These are phyloP conservation scores for Apis dorsata DNA, from an alignment of 1,140 invertebrate genomes.

Conservation along the genomic window DNA sequence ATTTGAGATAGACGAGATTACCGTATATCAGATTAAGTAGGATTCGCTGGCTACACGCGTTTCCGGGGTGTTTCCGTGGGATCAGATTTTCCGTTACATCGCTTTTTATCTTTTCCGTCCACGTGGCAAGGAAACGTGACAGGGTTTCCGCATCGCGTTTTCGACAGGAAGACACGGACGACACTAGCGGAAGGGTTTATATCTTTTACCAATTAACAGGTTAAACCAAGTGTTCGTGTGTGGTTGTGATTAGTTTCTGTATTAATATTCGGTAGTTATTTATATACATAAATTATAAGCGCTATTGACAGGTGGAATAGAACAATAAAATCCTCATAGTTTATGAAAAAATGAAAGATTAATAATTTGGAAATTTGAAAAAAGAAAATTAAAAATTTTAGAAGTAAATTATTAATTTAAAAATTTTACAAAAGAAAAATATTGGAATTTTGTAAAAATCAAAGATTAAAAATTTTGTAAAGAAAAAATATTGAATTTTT, in stretches of 20 bases:
- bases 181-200: slow-evolving; percentile 11
- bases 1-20: not conserved
- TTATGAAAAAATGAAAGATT: not conserved
- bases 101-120: slow-evolving; percentile 55
- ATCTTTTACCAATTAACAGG: slow-evolving; percentile 18
- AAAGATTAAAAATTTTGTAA: not conserved
- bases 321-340: too few species aligned
- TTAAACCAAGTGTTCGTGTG: not conserved
- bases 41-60: slow-evolving; percentile 17
- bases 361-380: too few species aligned
- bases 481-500: not conserved
- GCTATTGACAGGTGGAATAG: too few species aligned
- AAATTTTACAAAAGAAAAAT: not conserved
- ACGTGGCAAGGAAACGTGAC: slow-evolving; percentile 54
- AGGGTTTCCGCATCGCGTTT: slow-evolving; percentile 34
- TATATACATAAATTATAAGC: not conserved
- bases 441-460: not conserved
- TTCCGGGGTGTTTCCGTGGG: slow-evolving; percentile 56
- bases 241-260: not conserved
- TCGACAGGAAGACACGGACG: slow-evolving; percentile 36
- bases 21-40: not conserved
- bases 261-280: not conserved
- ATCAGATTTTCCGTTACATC: slow-evolving; percentile 49
- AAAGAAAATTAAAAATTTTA: too few species aligned
- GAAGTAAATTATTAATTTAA: not conserved